These are phyloP conservation scores for Halisarca cf. caerulea DNA, from an alignment of 37 sponge, comb jelly and placozoan species.

Conservation along the genomic window DNA sequence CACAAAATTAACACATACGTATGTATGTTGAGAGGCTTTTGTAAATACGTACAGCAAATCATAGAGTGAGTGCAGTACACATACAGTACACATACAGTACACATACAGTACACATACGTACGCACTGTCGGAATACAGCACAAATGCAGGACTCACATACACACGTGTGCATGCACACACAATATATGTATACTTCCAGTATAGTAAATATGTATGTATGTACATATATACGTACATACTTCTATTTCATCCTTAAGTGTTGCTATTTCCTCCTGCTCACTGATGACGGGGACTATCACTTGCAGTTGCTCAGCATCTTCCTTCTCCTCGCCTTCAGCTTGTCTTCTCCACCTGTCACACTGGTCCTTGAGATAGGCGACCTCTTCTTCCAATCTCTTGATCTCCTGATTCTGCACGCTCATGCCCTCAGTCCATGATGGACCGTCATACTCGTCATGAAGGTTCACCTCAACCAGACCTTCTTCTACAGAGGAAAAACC, in stretches of 20 bases:
- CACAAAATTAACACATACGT: too few relatives aligned
- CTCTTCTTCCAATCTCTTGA: constrained; percentile 60
- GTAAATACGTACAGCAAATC: not conserved
- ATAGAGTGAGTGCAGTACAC: too few relatives aligned
- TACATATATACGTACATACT: not conserved
- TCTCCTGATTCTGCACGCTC: constrained; percentile 51
- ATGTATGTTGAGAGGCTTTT: too few relatives aligned
- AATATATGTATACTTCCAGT: too few relatives aligned
- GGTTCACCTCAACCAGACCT: constrained; percentile 4
- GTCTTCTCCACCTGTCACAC: constrained; percentile 63
- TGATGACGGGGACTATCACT: not conserved
- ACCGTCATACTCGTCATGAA: constrained; percentile 9
- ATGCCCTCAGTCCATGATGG: constrained; percentile 41
- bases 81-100: too few relatives aligned
- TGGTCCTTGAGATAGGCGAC: constrained; percentile 50
- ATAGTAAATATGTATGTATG: too few relatives aligned
- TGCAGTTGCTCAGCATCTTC: constrained; percentile 24
- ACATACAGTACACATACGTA: too few relatives aligned
- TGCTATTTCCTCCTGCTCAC: not conserved
- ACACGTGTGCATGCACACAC: too few relatives aligned
- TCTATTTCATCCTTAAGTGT: not conserved
- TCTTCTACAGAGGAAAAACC: not conserved
- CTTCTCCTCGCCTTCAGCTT: constrained; percentile 30
- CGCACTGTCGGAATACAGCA: not conserved
- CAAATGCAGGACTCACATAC: not conserved